Conservation (phyloP, 2,113 vertebrate genomes). For the Tragelaphus buxtoni region DNA sequence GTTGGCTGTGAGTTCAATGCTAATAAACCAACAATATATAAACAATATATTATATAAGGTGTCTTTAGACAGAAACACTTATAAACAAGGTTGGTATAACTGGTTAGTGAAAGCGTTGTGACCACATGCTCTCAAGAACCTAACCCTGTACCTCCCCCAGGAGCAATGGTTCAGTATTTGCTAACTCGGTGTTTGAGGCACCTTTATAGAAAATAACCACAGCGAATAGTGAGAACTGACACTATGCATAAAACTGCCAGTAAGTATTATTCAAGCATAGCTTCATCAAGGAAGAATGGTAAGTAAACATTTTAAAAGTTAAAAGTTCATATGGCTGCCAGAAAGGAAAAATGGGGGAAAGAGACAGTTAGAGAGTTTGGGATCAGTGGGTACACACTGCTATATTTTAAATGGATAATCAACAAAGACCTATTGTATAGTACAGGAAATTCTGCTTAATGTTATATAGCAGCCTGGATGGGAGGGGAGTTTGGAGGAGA, state of each 20-base stretch:
- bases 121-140: neutral
- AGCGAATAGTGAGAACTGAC: neutral
- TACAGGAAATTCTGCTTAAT: neutral
- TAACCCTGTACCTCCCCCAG: neutral
- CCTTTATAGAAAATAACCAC: neutral
- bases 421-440: neutral
- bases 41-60: neutral
- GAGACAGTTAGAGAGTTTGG: neutral
- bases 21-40: neutral
- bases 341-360: neutral
- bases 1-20: neutral
- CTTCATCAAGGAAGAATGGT: neutral
- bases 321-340: neutral
- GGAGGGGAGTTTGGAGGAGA: neutral
- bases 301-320: neutral
- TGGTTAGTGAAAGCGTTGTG: neutral
- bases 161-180: neutral
- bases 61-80: neutral
- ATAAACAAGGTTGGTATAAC: neutral
- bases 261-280: neutral
- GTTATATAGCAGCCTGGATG: neutral
- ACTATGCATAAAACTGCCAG: neutral
- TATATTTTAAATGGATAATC: neutral
- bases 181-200: neutral
- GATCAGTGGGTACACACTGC: rapidly evolving